phyloP scores from a whole-genome alignment of 2,113 vertebrate genomes.

The Sisor rabdophorus region DNA sequence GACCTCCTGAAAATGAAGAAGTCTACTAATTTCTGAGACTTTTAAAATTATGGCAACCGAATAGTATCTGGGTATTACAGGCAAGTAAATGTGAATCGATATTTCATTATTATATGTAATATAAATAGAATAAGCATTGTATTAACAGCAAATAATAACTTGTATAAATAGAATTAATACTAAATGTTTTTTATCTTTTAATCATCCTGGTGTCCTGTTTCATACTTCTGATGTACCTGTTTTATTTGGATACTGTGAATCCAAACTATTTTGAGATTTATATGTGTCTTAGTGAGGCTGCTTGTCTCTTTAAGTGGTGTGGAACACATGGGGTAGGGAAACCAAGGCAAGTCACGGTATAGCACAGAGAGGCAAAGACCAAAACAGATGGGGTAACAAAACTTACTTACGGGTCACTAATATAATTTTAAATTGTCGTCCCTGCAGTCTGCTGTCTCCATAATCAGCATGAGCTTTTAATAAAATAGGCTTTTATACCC shows the following conservation, averaged over 20 bases:
- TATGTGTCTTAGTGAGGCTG: slow-evolving; percentile 17
- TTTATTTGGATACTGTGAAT: neutral
- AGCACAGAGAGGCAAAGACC: slow-evolving; percentile 53
- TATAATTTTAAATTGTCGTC: slow-evolving; percentile 68
- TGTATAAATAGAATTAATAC: neutral
- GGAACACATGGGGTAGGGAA: slow-evolving; percentile 41
- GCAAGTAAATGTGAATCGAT: neutral
- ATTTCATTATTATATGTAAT: neutral
- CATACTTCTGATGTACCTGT: neutral
- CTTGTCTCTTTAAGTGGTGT: slow-evolving; percentile 55
- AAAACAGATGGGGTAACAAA: slow-evolving; percentile 70
- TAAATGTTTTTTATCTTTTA: slow-evolving; percentile 4
- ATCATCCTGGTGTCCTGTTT: slow-evolving; percentile 13
- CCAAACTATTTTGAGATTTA: neutral
- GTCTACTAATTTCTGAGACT: neutral
- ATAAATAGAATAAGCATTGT: neutral
- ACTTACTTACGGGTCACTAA: slow-evolving; percentile 75
- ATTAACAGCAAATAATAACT: neutral
- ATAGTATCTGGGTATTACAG: neutral
- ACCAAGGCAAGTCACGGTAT: slow-evolving; percentile 54
- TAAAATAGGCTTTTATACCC: slow-evolving; percentile 43
- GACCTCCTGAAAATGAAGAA: slow-evolving; percentile 49
- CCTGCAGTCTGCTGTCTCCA: slow-evolving; percentile 62
- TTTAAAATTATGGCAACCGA: neutral
- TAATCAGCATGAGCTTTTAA: slow-evolving; percentile 75